Percentiles rank a stretch among this genome's conserved stretches.
These are phyloP conservation scores for Platypus cylindrus DNA, from an alignment of 2,888 invertebrate genomes.

Conservation along the genomic window DNA sequence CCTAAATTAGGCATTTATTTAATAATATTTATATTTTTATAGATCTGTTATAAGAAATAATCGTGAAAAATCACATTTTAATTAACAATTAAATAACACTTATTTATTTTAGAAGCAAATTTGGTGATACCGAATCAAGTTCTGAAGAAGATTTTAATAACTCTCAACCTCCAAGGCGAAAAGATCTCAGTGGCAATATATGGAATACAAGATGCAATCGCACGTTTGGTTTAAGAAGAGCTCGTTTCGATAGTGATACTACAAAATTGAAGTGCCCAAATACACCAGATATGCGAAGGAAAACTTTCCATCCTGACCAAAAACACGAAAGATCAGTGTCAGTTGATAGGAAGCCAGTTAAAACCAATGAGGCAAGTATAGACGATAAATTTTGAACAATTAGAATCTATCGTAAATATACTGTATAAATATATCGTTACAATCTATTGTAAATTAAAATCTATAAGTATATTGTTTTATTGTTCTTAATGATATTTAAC, in stretches of 20 bases:
- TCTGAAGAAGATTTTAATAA: slow-evolving; percentile 39
- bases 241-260: slow-evolving; percentile 42
- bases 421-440: background rate
- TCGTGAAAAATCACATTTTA: background rate
- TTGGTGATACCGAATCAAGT: slow-evolving; percentile 36
- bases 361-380: slow-evolving; percentile 25
- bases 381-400: too few species aligned
- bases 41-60: background rate
- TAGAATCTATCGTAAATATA: too few species aligned
- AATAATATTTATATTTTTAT: too few species aligned
- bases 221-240: slow-evolving; percentile 55
- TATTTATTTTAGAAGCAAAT: slow-evolving; percentile 23
- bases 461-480: background rate
- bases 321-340: slow-evolving; percentile 32
- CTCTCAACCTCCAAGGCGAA: slow-evolving; percentile 30
- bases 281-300: slow-evolving; percentile 48
- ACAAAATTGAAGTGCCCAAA: slow-evolving; percentile 44
- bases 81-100: background rate
- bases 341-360: slow-evolving; percentile 31
- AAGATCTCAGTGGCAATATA: slow-evolving; percentile 30
- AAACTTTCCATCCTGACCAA: slow-evolving; percentile 32
- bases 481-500: background rate
- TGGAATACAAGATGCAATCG: slow-evolving; percentile 56
- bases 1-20: too few species aligned
- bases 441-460: background rate